phyloP scores from a whole-genome alignment of 2,113 vertebrate species.

The Poeciliopsis occidentalis region DNA sequence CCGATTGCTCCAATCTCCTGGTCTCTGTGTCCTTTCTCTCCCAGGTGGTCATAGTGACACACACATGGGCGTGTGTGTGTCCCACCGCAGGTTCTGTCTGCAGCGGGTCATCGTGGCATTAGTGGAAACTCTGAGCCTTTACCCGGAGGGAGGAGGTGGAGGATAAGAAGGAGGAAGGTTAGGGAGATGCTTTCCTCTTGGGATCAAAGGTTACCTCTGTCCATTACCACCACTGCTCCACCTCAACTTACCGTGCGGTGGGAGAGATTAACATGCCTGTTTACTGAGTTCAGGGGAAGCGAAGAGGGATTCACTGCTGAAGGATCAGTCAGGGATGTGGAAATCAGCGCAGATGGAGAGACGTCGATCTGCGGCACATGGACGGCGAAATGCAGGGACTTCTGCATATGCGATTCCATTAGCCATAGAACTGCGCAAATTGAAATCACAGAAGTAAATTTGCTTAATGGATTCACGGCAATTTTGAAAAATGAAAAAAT shows the following conservation, averaged over 20 bases:
- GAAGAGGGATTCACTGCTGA: neutral
- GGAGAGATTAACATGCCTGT: constrained; percentile 18
- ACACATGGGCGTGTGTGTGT: constrained; percentile 11
- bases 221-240: constrained; percentile 63
- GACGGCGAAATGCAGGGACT: neutral
- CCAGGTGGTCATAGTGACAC: neutral
- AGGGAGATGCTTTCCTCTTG: constrained; percentile 63
- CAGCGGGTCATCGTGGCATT: constrained; percentile 26
- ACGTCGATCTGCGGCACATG: neutral
- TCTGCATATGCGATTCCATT: too few species aligned
- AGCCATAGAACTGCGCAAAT: too few species aligned
- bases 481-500: too few species aligned
- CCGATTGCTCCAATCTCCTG: constrained; percentile 14
- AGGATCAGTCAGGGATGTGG: neutral
- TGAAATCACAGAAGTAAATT: too few species aligned
- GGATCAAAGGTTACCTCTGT: constrained; percentile 67
- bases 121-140: constrained; percentile 61
- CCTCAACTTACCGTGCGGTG: constrained; percentile 17
- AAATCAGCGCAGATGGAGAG: neutral
- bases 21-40: neutral
- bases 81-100: constrained; percentile 5
- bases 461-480: too few species aligned
- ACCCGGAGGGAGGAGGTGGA: constrained; percentile 11
- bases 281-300: neutral
- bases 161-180: constrained; percentile 8